Evolutionary conservation across 2,888 invertebrate genomes (phyloP), one percentile per base, ranked within the genome.

Genomic region (Heliconius cydno): DNA sequence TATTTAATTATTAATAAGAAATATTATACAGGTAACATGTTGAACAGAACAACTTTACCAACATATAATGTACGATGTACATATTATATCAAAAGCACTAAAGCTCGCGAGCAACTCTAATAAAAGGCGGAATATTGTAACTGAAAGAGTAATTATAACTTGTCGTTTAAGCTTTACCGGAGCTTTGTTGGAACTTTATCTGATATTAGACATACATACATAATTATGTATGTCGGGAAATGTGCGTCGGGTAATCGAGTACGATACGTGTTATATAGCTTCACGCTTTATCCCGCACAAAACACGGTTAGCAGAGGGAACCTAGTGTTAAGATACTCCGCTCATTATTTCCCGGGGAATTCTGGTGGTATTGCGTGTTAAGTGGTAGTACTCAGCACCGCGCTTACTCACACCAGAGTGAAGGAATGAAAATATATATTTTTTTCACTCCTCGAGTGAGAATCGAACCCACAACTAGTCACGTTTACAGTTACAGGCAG

Each of bases 111-210:
- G 41, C 41, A 25, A 70, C 15, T 70, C 13, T 70, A 70, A 41
- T 70, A 70, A 70, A 70, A 70, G 46, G 70, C 9, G 25, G 9
- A 70, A 46, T 46, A 46, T 25, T 70, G 25, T 46, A 70, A 70
- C 41, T 46, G n/a, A 6, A 28, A 41, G 41, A 70, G 46, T 70
- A 70, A 70, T 70, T 70, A 70, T 46, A 70, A 70, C 70, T 70
- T 46, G 25, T 41, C 38, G 68, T 25, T 70, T 28, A 70, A 46
- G 25, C 46, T 70, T 15, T 70, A 15, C 15, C 25, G 9, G 7
- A 70, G 70, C 28, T 46, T 70, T 70, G 70, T 70, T 46, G 3
- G 46, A 19, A 25, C 15, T 70, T 70, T 3, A 70, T 46, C 70
- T 25, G 25, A 41, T 15, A 70, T 70, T 28, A 15, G 41, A 70